Evolutionary conservation across 2,797 vertebrate genomes (phyloP).

Genomic region (Calcarius lapponicus): DNA sequence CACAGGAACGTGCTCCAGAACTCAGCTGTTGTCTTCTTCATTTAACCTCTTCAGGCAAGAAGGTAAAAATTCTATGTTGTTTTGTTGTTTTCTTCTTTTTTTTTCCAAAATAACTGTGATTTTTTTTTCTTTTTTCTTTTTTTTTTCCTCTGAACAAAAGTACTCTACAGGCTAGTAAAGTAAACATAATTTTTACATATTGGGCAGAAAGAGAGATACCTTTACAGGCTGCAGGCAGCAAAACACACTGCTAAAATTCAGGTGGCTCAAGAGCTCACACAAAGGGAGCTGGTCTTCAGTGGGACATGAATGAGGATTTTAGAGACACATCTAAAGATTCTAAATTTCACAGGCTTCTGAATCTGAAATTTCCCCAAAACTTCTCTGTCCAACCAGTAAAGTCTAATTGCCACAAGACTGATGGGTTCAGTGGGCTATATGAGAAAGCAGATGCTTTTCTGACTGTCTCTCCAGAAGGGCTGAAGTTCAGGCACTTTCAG

Average conservation of each 20-base stretch:
- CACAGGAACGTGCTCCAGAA: conserved; percentile 15
- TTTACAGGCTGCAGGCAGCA: not conserved
- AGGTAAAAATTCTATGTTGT: conserved; percentile 40
- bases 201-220: not conserved
- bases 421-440: not conserved
- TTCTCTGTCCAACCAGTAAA: not conserved
- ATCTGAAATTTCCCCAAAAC: not conserved
- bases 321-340: not conserved
- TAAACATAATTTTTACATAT: not conserved
- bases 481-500: not conserved
- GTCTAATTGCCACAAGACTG: not conserved
- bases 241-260: not conserved
- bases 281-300: not conserved
- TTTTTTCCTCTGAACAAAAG: not conserved
- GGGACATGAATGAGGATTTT: not conserved
- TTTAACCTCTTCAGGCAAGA: conserved; percentile 39
- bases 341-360: not conserved
- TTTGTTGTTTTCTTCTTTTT: not conserved
- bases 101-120: not conserved
- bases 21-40: conserved; percentile 19
- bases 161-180: not conserved
- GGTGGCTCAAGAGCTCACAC: not conserved
- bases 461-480: not conserved
- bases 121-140: not conserved
- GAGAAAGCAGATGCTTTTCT: not conserved